A percentile compares a stretch with the other conserved stretches of the same genome.
phyloP scores from a whole-genome alignment of 2,113 vertebrate genomes.

The Bambusicola thoracicus region DNA sequence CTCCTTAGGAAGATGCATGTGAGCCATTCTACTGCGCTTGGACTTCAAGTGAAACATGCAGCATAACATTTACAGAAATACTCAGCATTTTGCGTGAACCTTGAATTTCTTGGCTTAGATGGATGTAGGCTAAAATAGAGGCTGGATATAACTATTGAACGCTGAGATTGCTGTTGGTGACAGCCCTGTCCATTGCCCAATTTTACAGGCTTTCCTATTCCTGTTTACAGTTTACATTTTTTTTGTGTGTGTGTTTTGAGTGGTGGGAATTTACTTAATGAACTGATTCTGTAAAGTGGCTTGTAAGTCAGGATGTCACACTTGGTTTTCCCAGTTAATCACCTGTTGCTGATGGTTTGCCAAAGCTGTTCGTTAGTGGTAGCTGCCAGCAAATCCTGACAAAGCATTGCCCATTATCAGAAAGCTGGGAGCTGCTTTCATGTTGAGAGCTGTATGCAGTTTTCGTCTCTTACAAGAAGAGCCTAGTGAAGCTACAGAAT shows the following conservation, averaged over 20 bases:
- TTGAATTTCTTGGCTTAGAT: neutral
- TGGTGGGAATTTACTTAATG: neutral
- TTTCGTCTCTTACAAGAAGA: neutral
- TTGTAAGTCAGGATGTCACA: neutral
- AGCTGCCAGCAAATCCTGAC: neutral
- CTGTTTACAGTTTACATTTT: neutral
- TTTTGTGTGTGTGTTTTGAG: neutral
- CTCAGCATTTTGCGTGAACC: neutral
- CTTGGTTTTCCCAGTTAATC: neutral
- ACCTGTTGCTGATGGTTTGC: neutral
- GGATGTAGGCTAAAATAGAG: neutral
- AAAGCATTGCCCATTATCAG: rapidly evolving
- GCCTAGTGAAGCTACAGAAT: neutral
- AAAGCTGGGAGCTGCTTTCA: rapidly evolving
- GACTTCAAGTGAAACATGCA: neutral
- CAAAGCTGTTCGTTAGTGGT: neutral
- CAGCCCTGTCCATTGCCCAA: neutral
- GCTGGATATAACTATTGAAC: neutral
- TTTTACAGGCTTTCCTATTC: neutral
- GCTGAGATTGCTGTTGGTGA: neutral
- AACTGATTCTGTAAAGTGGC: neutral
- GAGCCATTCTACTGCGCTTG: neutral
- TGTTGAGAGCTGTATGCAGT: rapidly evolving
- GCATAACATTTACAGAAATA: neutral
- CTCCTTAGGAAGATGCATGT: neutral